Evolutionary conservation across 2,888 invertebrate species (phyloP).

Genomic region (Heliconius aoede): DNA sequence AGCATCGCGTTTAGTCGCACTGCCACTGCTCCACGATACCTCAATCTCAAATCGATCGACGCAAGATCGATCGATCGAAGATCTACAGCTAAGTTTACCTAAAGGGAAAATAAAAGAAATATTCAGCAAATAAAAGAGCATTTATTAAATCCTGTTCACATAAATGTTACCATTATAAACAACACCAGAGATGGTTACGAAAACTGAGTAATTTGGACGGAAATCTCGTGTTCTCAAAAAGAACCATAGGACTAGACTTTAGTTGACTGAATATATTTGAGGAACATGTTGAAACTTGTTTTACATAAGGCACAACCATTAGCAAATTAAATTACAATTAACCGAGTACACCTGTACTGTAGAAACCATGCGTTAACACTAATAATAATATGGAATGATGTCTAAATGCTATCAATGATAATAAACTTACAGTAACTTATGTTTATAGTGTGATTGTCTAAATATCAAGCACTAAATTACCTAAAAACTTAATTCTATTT

Average conservation of each 20-base stretch:
- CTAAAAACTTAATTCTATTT: conserved; percentile 4
- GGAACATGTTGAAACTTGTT: conserved; percentile 64
- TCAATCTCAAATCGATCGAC: too few species aligned
- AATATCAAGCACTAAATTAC: not conserved
- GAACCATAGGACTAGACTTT: conserved; percentile 73
- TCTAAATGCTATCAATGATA: conserved; percentile 29
- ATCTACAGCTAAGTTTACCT: not conserved
- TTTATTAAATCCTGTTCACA: conserved; percentile 40
- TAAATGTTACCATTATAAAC: conserved; percentile 32
- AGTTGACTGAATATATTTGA: conserved; percentile 61
- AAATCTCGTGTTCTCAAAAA: conserved; percentile 65
- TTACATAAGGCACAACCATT: conserved; percentile 77
- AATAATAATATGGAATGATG: conserved; percentile 30
- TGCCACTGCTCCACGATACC: not conserved
- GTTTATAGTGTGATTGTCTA: conserved; percentile 13
- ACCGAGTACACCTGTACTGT: conserved; percentile 30
- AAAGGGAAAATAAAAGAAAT: conserved; percentile 20
- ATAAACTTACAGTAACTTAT: conserved; percentile 15
- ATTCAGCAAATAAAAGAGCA: conserved; percentile 41
- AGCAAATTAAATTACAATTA: conserved; percentile 50
- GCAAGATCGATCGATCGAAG: too few species aligned
- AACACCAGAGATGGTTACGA: conserved; percentile 56
- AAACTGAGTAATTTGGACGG: conserved; percentile 79
- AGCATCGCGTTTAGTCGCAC: too few species aligned
- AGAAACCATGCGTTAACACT: conserved; percentile 27